Evolutionary conservation across 2,888 invertebrate genomes (phyloP).

Genomic region (Eristalis tenax): DNA sequence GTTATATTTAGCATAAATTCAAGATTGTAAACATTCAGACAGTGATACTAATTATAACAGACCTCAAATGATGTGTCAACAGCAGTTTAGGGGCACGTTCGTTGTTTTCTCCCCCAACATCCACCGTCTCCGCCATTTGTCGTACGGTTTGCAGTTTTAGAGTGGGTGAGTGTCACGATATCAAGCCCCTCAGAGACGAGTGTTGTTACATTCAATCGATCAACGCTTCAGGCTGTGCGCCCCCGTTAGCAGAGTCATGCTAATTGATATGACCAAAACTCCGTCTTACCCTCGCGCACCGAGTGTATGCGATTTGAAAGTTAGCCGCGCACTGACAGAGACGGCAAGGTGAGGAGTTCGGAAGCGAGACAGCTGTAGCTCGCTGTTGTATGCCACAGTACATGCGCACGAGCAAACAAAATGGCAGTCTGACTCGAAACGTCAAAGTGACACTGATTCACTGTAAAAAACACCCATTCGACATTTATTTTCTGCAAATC

Average conservation of each 20-base stretch:
- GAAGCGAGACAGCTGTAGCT: background rate
- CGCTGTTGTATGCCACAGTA: background rate
- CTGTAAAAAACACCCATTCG: background rate
- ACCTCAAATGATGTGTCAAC: conserved; percentile 9
- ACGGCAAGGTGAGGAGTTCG: background rate
- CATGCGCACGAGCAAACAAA: background rate
- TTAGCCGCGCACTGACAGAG: background rate
- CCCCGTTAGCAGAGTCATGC: conserved; percentile 20
- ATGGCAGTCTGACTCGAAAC: background rate
- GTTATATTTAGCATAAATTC: conserved; percentile 32
- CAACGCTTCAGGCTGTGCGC: background rate
- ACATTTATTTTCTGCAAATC: background rate
- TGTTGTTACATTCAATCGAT: background rate
- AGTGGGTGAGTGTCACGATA: background rate
- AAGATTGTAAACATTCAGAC: conserved; percentile 26
- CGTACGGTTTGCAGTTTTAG: background rate
- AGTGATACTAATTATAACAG: conserved; percentile 11
- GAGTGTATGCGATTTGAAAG: background rate
- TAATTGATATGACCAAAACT: conserved; percentile 23
- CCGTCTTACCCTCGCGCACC: background rate
- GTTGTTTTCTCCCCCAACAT: background rate
- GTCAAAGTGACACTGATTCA: background rate
- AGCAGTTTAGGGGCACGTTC: background rate
- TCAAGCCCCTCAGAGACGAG: background rate
- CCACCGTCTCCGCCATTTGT: no score